Evolutionary conservation across 2,888 invertebrate genomes (phyloP).

Genomic region (Seira musarum): DNA sequence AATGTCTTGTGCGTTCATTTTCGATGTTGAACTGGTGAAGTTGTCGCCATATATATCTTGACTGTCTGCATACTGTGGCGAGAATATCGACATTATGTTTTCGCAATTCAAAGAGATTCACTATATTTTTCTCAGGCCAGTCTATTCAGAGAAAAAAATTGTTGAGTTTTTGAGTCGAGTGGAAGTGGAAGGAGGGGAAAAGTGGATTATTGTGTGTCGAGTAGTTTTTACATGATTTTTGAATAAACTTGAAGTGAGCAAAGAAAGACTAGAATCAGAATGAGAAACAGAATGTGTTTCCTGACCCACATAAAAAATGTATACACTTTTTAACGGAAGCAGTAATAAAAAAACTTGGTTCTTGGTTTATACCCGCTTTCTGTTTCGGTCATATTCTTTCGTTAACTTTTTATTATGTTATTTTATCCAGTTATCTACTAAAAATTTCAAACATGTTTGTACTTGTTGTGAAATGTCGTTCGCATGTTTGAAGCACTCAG

Average conservation of each 20-base stretch:
- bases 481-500: no score
- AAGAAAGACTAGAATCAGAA: constrained; percentile 36
- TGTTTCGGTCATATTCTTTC: no score
- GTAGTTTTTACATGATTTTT: constrained; percentile 8
- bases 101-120: neutral
- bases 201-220: no score
- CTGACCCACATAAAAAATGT: constrained; percentile 18
- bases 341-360: neutral
- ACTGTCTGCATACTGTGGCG: neutral
- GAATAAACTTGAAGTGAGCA: constrained; percentile 29
- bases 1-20: constrained; percentile 61
- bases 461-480: no score
- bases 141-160: no score
- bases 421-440: neutral
- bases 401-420: no score
- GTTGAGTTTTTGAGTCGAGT: no score
- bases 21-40: constrained; percentile 35
- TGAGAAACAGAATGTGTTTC: constrained; percentile 25
- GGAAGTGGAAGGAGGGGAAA: no score
- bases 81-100: neutral
- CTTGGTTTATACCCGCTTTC: no score
- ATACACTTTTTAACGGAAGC: neutral
- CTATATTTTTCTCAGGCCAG: no score
- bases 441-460: neutral
- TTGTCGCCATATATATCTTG: neutral